phyloP scores from a whole-genome alignment of 2,113 vertebrate genomes.

The Carassius auratus region DNA sequence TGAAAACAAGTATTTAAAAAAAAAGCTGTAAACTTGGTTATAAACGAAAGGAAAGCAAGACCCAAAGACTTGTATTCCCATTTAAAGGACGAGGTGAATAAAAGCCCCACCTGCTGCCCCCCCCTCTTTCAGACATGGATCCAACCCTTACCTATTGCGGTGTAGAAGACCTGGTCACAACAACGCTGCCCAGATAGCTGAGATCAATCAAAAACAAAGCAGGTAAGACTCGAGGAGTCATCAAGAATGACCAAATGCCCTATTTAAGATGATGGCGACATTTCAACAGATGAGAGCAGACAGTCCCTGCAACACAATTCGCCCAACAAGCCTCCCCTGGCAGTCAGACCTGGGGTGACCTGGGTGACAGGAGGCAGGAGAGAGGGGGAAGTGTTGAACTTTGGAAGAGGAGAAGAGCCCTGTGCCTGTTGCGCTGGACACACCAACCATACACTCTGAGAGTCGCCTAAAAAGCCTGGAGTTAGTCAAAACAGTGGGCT shows the following conservation, averaged over 20 bases:
- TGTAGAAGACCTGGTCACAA: constrained; percentile 95
- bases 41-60: constrained; percentile 72
- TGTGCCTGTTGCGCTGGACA: constrained; percentile 75
- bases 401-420: constrained; percentile 74
- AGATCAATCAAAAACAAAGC: constrained; percentile 99
- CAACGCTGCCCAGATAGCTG: constrained; percentile 97
- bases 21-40: constrained; percentile 61
- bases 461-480: constrained; percentile 75
- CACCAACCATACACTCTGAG: constrained; percentile 68
- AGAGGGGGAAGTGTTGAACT: constrained; percentile 67
- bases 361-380: constrained; percentile 55
- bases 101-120: constrained; percentile 83
- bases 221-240: constrained; percentile 89
- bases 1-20: constrained; percentile 47
- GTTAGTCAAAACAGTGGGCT: constrained; percentile 69
- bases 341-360: constrained; percentile 72
- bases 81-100: constrained; percentile 89
- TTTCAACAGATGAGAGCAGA: constrained; percentile 81
- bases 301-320: constrained; percentile 80
- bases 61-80: constrained; percentile 83
- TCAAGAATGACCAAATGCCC: constrained; percentile 77
- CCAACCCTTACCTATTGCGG: constrained; percentile 96
- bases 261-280: constrained; percentile 82
- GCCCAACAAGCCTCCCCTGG: constrained; percentile 75
- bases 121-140: constrained; percentile 87